phyloP scores from a whole-genome alignment of 1,140 invertebrate species.

The Drosophila watanabei region DNA sequence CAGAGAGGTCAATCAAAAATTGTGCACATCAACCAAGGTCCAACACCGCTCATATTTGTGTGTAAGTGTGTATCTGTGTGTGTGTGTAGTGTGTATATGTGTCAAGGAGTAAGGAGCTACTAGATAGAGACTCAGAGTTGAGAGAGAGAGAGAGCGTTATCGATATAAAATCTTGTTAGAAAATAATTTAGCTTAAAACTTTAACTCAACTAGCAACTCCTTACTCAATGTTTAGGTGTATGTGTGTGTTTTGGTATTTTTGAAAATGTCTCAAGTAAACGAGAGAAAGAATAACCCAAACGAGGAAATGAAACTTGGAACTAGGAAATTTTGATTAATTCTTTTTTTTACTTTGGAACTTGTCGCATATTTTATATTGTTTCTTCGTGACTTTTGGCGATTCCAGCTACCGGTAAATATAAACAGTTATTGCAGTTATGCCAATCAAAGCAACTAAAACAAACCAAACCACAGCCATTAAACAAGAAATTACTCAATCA shows the following conservation, averaged over 20 bases:
- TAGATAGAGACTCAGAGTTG: background rate
- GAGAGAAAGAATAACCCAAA: slow-evolving; percentile 53
- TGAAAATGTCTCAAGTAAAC: slow-evolving; percentile 54
- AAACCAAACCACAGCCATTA: slow-evolving; percentile 74
- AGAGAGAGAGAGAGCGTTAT: background rate
- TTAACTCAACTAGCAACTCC: background rate
- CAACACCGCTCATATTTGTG: slow-evolving; percentile 60
- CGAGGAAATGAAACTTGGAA: slow-evolving; percentile 44
- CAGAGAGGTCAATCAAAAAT: slow-evolving; percentile 78
- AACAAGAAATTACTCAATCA: slow-evolving; percentile 37
- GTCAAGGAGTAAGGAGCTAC: slow-evolving; percentile 4
- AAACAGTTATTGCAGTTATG: slow-evolving; percentile 52
- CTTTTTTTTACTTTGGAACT: slow-evolving; percentile 24
- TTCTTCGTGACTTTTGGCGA: slow-evolving; percentile 33
- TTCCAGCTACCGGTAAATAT: slow-evolving; percentile 49
- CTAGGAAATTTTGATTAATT: slow-evolving; percentile 20
- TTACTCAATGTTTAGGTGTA: background rate
- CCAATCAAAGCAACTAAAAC: slow-evolving; percentile 67
- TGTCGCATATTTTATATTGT: slow-evolving; percentile 23
- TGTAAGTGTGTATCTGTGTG: slow-evolving; percentile 13
- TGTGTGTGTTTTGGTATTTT: slow-evolving; percentile 16
- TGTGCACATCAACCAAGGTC: slow-evolving; percentile 58
- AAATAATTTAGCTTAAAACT: too few relatives aligned
- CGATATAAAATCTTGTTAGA: background rate
- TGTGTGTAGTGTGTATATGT: slow-evolving; percentile 28